Base-by-base conservation (phyloP, 1,140 invertebrate species). In the Philopotamus ludificatus region DNA sequence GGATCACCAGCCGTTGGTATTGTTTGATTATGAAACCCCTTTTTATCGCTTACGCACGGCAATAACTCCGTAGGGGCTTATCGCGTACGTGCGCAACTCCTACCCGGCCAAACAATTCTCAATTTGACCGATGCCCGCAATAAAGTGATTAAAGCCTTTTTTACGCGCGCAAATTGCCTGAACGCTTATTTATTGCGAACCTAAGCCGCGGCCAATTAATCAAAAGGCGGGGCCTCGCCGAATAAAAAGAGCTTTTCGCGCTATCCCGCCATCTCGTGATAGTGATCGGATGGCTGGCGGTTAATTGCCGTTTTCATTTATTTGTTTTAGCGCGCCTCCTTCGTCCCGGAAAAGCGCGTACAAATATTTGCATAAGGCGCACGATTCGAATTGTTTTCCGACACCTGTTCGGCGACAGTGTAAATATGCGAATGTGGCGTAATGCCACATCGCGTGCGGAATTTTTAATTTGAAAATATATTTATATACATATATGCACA, bases 1-100 rank as follows among this genome's bases (percentile, higher is more conserved):
- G 21, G 62, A 34, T 28, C 51, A 18, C 28, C 47, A 55, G 62
- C 62, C 53, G 42, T 65, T 65, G 47, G 58, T 65, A 65, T 65
- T 65, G 63, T 58, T 65, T 64, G 62, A 65, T 58, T 58, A 65
- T 59, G 39, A 65, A 65, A 49, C 55, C 45, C n/a, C n/a, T 41
- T 58, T 64, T 65, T 58, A 58, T 65, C 54, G 63, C 53, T 21
- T 15, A 20, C 55, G 63, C 26, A 28, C 3, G 15, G 20, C 55
- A 25, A 55, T 64, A 55, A 54, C 50, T 64, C 45, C n/a, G n/a
- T 42, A 21, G 62, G 12, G 44, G 22, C 41, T 64, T 64, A 63
- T 63, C 50, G 53, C 18, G 22, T 20, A 15, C n/a, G 61, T 50
- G 59, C 45, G 28, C 12, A 34, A 34, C 28, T 20, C 45, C 15